phyloP scores from a whole-genome alignment of 2,797 vertebrate genomes.

The Gymnopithys bicolor region DNA sequence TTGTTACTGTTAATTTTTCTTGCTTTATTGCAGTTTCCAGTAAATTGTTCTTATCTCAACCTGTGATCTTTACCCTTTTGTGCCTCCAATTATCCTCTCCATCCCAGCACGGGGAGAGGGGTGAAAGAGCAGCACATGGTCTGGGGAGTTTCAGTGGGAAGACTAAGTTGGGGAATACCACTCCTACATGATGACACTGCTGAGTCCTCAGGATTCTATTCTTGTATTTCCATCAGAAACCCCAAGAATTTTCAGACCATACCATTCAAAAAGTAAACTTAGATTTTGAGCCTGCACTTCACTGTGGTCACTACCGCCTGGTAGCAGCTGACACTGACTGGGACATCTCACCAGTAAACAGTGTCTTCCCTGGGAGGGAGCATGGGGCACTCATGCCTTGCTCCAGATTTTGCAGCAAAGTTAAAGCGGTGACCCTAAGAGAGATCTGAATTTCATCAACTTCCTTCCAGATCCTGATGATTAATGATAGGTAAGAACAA shows the following conservation, averaged over 20 bases:
- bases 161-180: fast-evolving
- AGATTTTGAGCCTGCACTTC: neutral
- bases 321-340: fast-evolving
- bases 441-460: neutral
- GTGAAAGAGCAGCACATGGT: fast-evolving
- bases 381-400: fast-evolving
- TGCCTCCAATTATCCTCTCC: neutral
- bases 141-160: neutral
- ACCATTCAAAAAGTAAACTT: neutral
- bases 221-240: neutral
- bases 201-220: fast-evolving
- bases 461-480: neutral
- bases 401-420: neutral
- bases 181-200: neutral
- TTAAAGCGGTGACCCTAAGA: neutral
- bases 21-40: neutral
- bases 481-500: neutral
- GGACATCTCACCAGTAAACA: fast-evolving
- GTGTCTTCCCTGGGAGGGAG: neutral
- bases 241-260: neutral
- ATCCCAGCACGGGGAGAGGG: fast-evolving
- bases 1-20: neutral
- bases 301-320: neutral
- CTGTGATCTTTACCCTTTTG: neutral
- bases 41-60: neutral